Evolutionary conservation across 2,113 vertebrate genomes (phyloP), one percentile per base, ranked within the genome.

Genomic region (Axis porcinus): DNA sequence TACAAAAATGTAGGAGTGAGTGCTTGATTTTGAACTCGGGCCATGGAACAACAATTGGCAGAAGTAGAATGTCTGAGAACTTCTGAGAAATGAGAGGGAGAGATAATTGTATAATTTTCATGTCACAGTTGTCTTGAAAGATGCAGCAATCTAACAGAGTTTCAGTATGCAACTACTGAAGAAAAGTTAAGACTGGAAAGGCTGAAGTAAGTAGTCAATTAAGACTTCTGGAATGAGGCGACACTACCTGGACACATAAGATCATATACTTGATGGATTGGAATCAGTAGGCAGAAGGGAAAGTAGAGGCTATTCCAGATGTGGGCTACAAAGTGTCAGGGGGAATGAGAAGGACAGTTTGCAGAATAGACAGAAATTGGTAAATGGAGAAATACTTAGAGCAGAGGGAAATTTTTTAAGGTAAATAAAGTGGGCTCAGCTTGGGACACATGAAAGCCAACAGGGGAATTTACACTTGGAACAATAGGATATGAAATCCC

Each of bases 21-120:
- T 43, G 52, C 9, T 54, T 95, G 33, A 95, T 79, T 95, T 86
- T 93, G 50, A 93, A 82, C 27, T 58, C 25, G 28, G 94, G 4
- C 11, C 25, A 2, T 1, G 30, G 27, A 60, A 86, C 25, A 84
- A 78, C 76, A 60, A 28, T 5, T 57, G 19, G 3, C 28, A 70
- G 7, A 85, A 84, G n/a, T 0, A 60, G 21, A 50, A 25, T 43
- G 76, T 47, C 36, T 95, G 55, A 85, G 54, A 70, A 47, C 6
- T 86, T 58, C n/a, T 17, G 7, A 91, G 12, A 92, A 81, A 36
- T 27, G 6, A 13, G 12, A 40, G 43, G 28, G 50, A 87, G 25
- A 76, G 3, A 36, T 33, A 85, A 54, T 30, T 52, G 52, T 5
- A 47, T 0, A 83, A 55, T 55, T 55, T 83, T 55, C 7, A 36